Evolutionary conservation across 2,113 vertebrate species (phyloP).

Genomic region (Pseudorectes ferrugineus): DNA sequence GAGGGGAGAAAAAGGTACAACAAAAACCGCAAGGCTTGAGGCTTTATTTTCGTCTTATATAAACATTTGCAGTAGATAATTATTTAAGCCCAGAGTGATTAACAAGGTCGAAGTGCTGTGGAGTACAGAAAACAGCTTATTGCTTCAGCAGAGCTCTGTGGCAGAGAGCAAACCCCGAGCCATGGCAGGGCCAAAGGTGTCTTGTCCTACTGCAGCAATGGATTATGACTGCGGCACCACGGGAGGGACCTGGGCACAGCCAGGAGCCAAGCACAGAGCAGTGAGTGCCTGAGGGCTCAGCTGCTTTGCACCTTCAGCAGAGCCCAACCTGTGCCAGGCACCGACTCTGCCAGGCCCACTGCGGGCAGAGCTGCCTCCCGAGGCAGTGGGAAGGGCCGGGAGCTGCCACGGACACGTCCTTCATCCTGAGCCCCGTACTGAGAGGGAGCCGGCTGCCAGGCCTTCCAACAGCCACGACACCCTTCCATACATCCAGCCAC

Average conservation of each 20-base stretch:
- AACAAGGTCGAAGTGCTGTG: not conserved
- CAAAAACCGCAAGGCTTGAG: not conserved
- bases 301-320: not conserved
- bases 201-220: not conserved
- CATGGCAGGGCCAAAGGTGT: not conserved
- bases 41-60: not conserved
- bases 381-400: not conserved
- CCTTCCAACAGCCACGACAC: not conserved
- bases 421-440: fast-evolving
- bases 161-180: not conserved
- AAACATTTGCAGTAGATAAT: not conserved
- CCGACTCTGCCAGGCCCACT: not conserved
- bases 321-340: not conserved
- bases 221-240: not conserved
- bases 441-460: not conserved
- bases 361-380: not conserved
- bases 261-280: not conserved
- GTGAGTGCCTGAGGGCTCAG: fast-evolving
- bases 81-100: not conserved
- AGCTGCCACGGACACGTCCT: not conserved
- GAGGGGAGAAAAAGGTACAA: not conserved
- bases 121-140: not conserved
- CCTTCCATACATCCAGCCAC: not conserved
- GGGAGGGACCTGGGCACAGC: not conserved
- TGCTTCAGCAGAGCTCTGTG: not conserved